Evolutionary conservation across 2,888 invertebrate species (phyloP), one percentile per base, ranked within the genome.

Genomic region (Spisula solida): DNA sequence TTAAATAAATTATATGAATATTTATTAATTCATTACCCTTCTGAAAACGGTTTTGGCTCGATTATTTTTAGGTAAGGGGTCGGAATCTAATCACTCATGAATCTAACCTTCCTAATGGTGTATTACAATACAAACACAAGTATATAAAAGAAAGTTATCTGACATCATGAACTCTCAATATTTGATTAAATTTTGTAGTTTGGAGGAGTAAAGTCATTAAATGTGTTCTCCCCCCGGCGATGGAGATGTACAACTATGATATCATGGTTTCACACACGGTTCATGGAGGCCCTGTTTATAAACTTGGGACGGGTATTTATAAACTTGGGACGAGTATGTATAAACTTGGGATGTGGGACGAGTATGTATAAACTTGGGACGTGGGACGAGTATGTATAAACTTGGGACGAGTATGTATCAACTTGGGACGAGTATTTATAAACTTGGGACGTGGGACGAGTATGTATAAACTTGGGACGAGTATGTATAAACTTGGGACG

Each of bases 161-260:
- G 82, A 82, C 86, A 86, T 70, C 81, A n/a, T 70, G 83, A 86
- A 88, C 86, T 70, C 79, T 16, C 48, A 79, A 79, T 86, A 88
- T 88, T 88, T 88, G 88, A 88, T 88, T 88, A 83, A 88, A 86
- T 85, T 82, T 75, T 88, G 83, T 83, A 60, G 48, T 86, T 79
- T 86, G 86, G 82, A 88, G 79, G 85, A 83, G 75, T 25, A 82
- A 41, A 88, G 85, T 86, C 88, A 88, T 88, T 88, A 88, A 88
- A 86, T 83, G 80, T 82, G 81, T 29, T 86, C 48, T 80, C 88
- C 79, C 51, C 4, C 31, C 2, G 86, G 88, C 86, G 25, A 86
- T 86, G 56, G 55, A 88, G 88, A 88, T 81, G 83, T 86, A 83
- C 88, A 41, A 60, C 29, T 66, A 86, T 88, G 86, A 80, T 88